Evolutionary conservation across 2,113 vertebrate genomes (phyloP).

Genomic region (Corythaeola cristata): DNA sequence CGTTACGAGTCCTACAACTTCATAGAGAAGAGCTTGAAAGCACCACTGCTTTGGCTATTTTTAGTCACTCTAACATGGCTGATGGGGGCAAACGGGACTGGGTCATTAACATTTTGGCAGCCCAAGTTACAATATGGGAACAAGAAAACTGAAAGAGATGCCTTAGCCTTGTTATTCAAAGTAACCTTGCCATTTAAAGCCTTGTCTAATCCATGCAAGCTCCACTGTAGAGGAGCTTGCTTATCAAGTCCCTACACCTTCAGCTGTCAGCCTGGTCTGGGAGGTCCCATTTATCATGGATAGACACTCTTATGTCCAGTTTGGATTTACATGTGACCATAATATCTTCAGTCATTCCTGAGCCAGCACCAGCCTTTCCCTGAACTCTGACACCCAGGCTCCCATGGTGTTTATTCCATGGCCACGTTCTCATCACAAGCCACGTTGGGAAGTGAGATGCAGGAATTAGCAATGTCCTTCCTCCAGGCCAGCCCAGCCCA

Average conservation of each 20-base stretch:
- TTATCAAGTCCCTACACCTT: background rate
- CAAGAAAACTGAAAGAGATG: background rate
- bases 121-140: background rate
- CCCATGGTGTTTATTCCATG: background rate
- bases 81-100: background rate
- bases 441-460: background rate
- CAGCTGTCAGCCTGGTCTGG: background rate
- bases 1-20: background rate
- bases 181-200: background rate
- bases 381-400: background rate
- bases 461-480: background rate
- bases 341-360: background rate
- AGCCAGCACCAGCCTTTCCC: background rate
- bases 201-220: background rate
- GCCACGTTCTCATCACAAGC: fast-evolving
- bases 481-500: background rate
- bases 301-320: background rate
- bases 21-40: background rate
- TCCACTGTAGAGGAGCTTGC: background rate
- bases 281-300: background rate
- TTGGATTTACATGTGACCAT: background rate
- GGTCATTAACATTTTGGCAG: background rate
- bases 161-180: background rate
- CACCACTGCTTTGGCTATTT: background rate
- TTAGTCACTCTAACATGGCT: background rate